Base-by-base conservation (phyloP, 2,113 vertebrate species). In the Pseudolaguvia tuberculata region DNA sequence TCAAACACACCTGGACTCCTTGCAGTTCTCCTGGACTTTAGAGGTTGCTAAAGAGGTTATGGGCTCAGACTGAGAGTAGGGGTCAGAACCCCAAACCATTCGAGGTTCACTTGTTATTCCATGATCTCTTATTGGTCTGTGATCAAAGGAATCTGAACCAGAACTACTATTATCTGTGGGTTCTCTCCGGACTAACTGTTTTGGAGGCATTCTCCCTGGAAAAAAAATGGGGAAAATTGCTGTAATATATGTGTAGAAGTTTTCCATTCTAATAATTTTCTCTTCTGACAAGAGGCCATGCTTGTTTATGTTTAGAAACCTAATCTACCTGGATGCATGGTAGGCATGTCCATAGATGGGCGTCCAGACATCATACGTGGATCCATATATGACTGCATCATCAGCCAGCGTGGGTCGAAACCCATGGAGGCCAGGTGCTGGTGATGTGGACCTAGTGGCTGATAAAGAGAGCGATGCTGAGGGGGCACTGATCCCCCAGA, bases 321-420 rank as follows among this genome's bases (percentile, higher is more conserved):
- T 27, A 67, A 68, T 50, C 15, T 72, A 81, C 80, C 94, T 67
- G 94, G 93, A 76, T 98, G 96, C 84, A 98, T 93, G 58, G 92
- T 92, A 17, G 95, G 91, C 80, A 98, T 93, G 75, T 98, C 97
- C 87, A 98, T 92, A 15, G 89, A 94, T 61, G 95, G 93, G 13
- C 95, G 93, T 42, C 95, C 95, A 0, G 97, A 95, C 83, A 99
- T 97, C 90, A 99, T 95, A 7, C 97, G 92, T 8, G 97, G 96
- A 82, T 98, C 96, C 94, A 99, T 96, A 81, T 99, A 99, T 8
- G 96, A 93, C 70, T 98, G 97, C 95, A 99, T 97, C 97, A 99
- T 96, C 35, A 99, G 91, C 97, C 97, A 99, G 73, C 97, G 91
- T 1, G 97, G 97, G 82, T 99, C 97, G 82, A 98, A 99, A 7